Percentiles rank a stretch among this genome's conserved stretches.
phyloP scores from a whole-genome alignment of 2,888 invertebrate species.

The Argyresthia albistria region DNA sequence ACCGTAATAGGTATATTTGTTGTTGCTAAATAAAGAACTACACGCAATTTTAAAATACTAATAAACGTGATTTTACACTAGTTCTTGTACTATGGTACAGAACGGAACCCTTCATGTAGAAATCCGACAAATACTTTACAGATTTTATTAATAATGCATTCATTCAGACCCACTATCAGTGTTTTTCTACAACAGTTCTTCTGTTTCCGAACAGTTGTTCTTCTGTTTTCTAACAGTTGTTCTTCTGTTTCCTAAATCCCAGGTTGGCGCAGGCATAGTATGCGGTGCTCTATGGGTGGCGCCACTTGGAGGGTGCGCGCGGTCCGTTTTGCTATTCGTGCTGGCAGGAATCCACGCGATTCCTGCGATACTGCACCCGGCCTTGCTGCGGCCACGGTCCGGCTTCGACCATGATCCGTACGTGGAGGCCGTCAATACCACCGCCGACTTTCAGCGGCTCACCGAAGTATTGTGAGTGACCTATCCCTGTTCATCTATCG shows the following conservation, averaged over 20 bases:
- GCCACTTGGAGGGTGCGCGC: slow-evolving; percentile 37
- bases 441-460: slow-evolving; percentile 26
- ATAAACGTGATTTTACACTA: too few relatives aligned
- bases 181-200: too few relatives aligned
- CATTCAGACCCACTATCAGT: too few relatives aligned
- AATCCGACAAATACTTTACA: too few relatives aligned
- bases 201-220: too few relatives aligned
- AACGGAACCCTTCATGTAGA: too few relatives aligned
- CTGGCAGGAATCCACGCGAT: slow-evolving; percentile 35
- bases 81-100: too few relatives aligned
- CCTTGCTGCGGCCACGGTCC: slow-evolving; percentile 16
- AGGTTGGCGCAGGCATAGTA: slow-evolving; percentile 49
- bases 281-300: slow-evolving; percentile 54
- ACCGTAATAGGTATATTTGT: too few relatives aligned
- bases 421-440: slow-evolving; percentile 32
- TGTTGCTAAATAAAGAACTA: too few relatives aligned
- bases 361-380: slow-evolving; percentile 22
- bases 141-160: too few relatives aligned
- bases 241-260: neutral
- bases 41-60: too few relatives aligned
- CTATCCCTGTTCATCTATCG: neutral
- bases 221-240: too few relatives aligned
- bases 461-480: slow-evolving; percentile 24
- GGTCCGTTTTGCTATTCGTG: slow-evolving; percentile 29
- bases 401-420: slow-evolving; percentile 44